These are phyloP conservation scores for Aphelenchoides fujianensis DNA, from an alignment of 1,140 invertebrate species.

Conservation along the genomic window DNA sequence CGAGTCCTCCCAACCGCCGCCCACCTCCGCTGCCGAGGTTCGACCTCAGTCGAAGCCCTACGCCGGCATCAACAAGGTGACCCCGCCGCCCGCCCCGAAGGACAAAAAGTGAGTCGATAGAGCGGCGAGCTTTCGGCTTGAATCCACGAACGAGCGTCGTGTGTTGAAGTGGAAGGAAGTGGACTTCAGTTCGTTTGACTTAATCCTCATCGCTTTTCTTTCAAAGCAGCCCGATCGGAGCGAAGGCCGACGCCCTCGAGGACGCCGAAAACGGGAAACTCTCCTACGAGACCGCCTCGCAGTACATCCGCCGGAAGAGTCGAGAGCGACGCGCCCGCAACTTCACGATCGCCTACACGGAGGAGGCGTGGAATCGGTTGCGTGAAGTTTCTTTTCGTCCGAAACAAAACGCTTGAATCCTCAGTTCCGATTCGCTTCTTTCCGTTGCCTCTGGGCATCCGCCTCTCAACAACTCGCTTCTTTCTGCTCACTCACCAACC, in stretches of 20 bases:
- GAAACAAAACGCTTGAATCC: too few relatives aligned
- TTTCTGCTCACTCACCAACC: background rate
- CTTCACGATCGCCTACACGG: slow-evolving; percentile 53
- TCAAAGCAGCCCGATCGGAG: background rate
- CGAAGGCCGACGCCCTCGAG: background rate
- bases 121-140: too few relatives aligned
- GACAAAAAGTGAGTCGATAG: slow-evolving; percentile 7
- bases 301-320: slow-evolving; percentile 60
- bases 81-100: slow-evolving; percentile 11
- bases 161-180: too few relatives aligned
- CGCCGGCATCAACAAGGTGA: slow-evolving; percentile 22
- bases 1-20: slow-evolving; percentile 36
- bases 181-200: slow-evolving; percentile 5
- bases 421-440: background rate
- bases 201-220: background rate
- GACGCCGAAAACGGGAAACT: slow-evolving; percentile 7
- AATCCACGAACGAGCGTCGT: background rate
- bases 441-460: background rate
- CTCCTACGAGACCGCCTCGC: slow-evolving; percentile 52
- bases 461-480: too few relatives aligned
- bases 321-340: slow-evolving; percentile 56
- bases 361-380: slow-evolving; percentile 41
- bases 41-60: slow-evolving; percentile 37
- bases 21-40: slow-evolving; percentile 49
- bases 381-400: slow-evolving; percentile 15